phyloP scores from a whole-genome alignment of 2,113 vertebrate genomes.

The Bufo bufo region DNA sequence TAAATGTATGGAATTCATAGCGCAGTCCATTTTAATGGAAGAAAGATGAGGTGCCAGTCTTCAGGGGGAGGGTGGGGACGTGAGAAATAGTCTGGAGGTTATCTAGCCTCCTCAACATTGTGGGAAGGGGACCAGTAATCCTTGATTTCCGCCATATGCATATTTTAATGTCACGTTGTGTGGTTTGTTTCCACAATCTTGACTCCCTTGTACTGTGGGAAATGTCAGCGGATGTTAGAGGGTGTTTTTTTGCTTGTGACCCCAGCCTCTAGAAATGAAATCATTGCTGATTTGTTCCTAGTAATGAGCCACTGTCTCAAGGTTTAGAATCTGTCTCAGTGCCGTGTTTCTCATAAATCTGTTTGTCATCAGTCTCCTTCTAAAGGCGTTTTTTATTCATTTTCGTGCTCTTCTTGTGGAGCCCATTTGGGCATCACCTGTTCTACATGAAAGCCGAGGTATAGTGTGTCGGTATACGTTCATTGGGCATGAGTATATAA shows the following conservation, averaged over 20 bases:
- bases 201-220: constrained; percentile 37
- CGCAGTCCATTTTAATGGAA: neutral
- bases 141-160: neutral
- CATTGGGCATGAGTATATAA: neutral
- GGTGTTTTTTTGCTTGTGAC: constrained; percentile 32
- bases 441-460: constrained; percentile 1
- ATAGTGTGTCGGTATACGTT: neutral
- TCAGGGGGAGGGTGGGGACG: neutral
- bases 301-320: constrained; percentile 10
- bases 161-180: neutral
- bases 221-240: constrained; percentile 15
- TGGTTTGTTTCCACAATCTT: constrained; percentile 2
- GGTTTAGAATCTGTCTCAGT: constrained; percentile 31
- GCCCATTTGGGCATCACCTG: neutral
- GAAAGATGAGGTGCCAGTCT: constrained; percentile 10
- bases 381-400: neutral
- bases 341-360: constrained; percentile 35
- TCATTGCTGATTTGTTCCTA: constrained; percentile 48
- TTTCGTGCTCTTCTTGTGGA: neutral
- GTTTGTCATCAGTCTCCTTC: neutral
- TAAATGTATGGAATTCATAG: neutral
- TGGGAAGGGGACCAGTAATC: neutral
- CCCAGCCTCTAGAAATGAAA: constrained; percentile 30
- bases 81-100: constrained; percentile 37
- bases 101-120: neutral